Conservation (phyloP, 2,888 invertebrate genomes). For the Acanthosepion lycidas region DNA sequence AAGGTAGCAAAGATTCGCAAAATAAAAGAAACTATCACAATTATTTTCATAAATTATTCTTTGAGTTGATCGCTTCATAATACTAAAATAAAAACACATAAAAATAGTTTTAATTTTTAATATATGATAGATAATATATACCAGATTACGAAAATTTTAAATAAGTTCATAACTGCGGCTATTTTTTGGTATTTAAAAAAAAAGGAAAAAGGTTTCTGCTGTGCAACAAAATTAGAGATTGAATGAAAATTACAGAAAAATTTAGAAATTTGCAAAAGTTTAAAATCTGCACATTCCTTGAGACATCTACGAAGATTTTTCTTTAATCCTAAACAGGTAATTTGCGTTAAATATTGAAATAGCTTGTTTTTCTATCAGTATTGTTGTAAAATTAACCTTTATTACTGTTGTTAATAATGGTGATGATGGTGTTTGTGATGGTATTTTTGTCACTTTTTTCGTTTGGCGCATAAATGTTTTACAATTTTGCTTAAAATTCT, state of each 20-base stretch:
- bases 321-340: constrained; percentile 17
- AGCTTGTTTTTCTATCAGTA: neutral
- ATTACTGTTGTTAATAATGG: neutral
- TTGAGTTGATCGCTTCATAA: neutral
- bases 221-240: neutral
- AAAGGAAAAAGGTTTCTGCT: neutral
- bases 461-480: too few relatives aligned
- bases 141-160: neutral
- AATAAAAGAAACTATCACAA: neutral
- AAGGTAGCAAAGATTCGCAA: neutral
- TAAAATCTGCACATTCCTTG: neutral
- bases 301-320: neutral
- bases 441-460: neutral
- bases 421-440: neutral
- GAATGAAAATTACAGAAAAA: neutral
- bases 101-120: neutral
- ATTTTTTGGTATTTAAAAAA: neutral
- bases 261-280: neutral
- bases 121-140: neutral
- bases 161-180: neutral
- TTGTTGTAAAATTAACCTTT: neutral
- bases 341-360: neutral
- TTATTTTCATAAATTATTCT: neutral
- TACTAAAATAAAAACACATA: neutral
- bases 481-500: too few relatives aligned